Percentiles rank a stretch among this genome's conserved stretches.
Conservation (phyloP, 1,140 invertebrate species). For the Drosophila auraria region DNA sequence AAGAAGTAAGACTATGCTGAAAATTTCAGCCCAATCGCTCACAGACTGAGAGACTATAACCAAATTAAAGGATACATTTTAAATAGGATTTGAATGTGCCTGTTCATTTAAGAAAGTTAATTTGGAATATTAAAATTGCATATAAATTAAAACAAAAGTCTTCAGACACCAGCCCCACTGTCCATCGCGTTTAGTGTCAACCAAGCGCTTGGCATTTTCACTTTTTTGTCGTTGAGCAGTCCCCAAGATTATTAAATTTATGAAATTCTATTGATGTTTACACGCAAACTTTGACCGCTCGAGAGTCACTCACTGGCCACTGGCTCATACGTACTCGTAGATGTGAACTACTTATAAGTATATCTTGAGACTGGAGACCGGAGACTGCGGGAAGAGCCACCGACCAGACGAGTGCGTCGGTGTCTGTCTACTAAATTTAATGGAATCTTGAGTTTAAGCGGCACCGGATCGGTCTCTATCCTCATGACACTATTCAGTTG, state of each 20-base stretch:
- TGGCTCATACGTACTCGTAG: conserved; percentile 13
- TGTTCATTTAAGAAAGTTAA: not conserved
- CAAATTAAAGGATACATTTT: not conserved
- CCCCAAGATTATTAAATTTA: conserved; percentile 80
- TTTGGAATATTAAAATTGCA: not conserved
- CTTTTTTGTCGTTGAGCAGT: conserved; percentile 67
- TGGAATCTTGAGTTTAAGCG: conserved; percentile 73
- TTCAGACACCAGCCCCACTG: conserved; percentile 32
- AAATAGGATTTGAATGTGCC: not conserved
- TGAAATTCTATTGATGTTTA: conserved; percentile 82
- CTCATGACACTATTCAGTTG: conserved; percentile 60
- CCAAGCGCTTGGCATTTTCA: conserved; percentile 62
- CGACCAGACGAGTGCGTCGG: conserved; percentile 43
- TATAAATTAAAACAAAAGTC: too few relatives aligned
- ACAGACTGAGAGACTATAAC: not conserved
- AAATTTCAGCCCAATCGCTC: too few relatives aligned
- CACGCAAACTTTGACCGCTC: conserved; percentile 81
- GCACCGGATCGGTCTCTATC: conserved; percentile 56
- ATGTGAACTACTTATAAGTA: conserved; percentile 20
- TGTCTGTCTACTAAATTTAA: conserved; percentile 73
- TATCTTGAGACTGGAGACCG: conserved; percentile 58
- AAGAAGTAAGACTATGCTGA: too few relatives aligned
- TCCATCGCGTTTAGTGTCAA: conserved; percentile 52
- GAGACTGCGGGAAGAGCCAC: conserved; percentile 26
- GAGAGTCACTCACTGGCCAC: conserved; percentile 36